Conservation (phyloP, 2,888 invertebrate genomes). For the Apamea crenata region DNA sequence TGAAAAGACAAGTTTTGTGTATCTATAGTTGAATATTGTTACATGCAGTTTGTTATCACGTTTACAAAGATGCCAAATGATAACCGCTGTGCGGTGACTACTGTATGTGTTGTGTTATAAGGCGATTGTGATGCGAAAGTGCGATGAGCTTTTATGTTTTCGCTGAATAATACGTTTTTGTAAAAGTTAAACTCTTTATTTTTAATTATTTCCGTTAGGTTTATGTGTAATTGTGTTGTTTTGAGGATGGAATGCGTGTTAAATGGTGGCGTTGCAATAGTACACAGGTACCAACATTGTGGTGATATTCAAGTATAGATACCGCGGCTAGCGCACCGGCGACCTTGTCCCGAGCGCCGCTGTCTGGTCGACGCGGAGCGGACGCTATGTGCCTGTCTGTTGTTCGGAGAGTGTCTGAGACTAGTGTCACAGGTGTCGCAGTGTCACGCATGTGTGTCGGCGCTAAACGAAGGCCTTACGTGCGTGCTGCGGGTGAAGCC, state of each 20-base stretch:
- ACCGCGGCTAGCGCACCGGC: constrained; percentile 6
- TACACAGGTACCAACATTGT: constrained; percentile 52
- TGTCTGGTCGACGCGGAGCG: constrained; percentile 1
- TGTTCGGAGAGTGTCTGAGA: constrained; percentile 25
- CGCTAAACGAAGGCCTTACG: constrained; percentile 78
- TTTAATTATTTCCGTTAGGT: constrained; percentile 61
- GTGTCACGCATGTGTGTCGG: constrained; percentile 55
- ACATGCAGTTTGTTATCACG: constrained; percentile 60
- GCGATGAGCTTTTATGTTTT: constrained; percentile 57
- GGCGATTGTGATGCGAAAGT: constrained; percentile 53
- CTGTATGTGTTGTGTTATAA: constrained; percentile 54
- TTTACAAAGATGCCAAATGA: constrained; percentile 63
- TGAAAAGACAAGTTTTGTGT: constrained; percentile 59
- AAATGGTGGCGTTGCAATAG: constrained; percentile 51
- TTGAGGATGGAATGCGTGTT: constrained; percentile 45
- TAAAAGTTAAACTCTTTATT: constrained; percentile 62
- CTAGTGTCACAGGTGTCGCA: constrained; percentile 38
- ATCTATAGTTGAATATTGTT: constrained; percentile 64
- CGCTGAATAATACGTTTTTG: constrained; percentile 64
- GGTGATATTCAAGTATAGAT: constrained; percentile 63
- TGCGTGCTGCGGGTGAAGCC: constrained; percentile 75
- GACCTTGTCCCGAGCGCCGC: background rate
- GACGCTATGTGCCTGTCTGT: constrained; percentile 21
- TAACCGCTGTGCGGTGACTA: constrained; percentile 52
- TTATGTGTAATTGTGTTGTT: constrained; percentile 59